Evolutionary conservation across 1,140 invertebrate genomes (phyloP).

Genomic region (Drosophila funebris): DNA sequence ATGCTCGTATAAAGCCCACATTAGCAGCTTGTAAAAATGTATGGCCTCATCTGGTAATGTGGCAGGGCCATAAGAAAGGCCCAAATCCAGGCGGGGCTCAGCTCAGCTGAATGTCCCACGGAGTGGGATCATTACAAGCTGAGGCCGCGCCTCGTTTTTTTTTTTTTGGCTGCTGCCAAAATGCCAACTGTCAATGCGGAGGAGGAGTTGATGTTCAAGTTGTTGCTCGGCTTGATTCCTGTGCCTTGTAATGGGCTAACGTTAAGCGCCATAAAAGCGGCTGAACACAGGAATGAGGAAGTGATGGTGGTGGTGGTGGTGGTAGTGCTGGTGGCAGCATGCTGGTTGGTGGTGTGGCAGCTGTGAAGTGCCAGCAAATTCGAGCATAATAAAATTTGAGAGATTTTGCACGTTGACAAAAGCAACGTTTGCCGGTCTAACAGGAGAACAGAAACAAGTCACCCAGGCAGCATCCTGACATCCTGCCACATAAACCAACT

Average conservation of each 20-base stretch:
- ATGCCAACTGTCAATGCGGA: slow-evolving; percentile 66
- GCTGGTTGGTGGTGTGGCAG: not conserved
- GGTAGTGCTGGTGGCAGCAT: not conserved
- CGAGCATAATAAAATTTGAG: slow-evolving; percentile 75
- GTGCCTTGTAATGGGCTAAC: slow-evolving; percentile 35
- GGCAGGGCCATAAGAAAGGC: slow-evolving; percentile 16
- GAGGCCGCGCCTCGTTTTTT: slow-evolving; percentile 38
- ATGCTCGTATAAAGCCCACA: slow-evolving; percentile 41
- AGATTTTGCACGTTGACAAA: slow-evolving; percentile 71
- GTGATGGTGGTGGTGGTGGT: too few species aligned
- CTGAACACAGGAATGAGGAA: not conserved
- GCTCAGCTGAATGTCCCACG: too few species aligned
- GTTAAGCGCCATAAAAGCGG: slow-evolving; percentile 51
- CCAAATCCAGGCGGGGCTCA: slow-evolving; percentile 35
- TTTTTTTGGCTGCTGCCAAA: slow-evolving; percentile 34
- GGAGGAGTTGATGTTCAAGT: slow-evolving; percentile 8
- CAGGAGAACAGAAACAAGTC: slow-evolving; percentile 21
- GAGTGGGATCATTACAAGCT: slow-evolving; percentile 64
- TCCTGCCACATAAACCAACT: slow-evolving; percentile 22
- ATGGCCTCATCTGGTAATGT: slow-evolving; percentile 34
- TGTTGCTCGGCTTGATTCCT: slow-evolving; percentile 28
- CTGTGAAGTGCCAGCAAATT: slow-evolving; percentile 50
- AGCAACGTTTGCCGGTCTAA: slow-evolving; percentile 14
- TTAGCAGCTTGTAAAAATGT: slow-evolving; percentile 76
- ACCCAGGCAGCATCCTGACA: slow-evolving; percentile 21